A percentile compares a stretch with the other conserved stretches of the same genome.
Evolutionary conservation across 2,888 invertebrate genomes (phyloP).

Genomic region (Beris chalybata): DNA sequence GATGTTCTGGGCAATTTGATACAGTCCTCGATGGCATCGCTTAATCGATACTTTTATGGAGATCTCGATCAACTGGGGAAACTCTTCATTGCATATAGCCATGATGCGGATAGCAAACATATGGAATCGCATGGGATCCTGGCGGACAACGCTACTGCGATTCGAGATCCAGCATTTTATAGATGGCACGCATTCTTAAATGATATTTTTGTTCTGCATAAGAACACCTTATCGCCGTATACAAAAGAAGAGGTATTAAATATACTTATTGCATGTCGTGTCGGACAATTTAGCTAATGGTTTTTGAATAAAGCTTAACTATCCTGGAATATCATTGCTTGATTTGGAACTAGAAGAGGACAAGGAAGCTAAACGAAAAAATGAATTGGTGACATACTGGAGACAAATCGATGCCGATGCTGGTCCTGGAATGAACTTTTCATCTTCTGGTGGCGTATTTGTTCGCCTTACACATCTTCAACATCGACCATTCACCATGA

Average conservation of each 20-base stretch:
- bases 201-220: slow-evolving; percentile 50
- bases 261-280: slow-evolving; percentile 15
- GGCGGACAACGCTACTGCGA: slow-evolving; percentile 50
- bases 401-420: slow-evolving; percentile 49
- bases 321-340: slow-evolving; percentile 30
- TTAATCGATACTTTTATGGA: slow-evolving; percentile 68
- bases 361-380: slow-evolving; percentile 44
- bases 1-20: slow-evolving; percentile 74
- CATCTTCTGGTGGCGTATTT: slow-evolving; percentile 41
- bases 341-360: slow-evolving; percentile 35
- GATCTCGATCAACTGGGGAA: slow-evolving; percentile 78
- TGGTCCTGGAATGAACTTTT: slow-evolving; percentile 51
- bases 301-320: slow-evolving; percentile 47
- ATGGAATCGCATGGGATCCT: slow-evolving; percentile 50
- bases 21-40: slow-evolving; percentile 67
- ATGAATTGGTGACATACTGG: slow-evolving; percentile 47
- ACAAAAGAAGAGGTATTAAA: slow-evolving; percentile 57
- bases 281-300: slow-evolving; percentile 53
- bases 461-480: slow-evolving; percentile 28
- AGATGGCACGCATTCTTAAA: slow-evolving; percentile 53
- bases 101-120: slow-evolving; percentile 57
- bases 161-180: slow-evolving; percentile 54
- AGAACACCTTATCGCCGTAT: slow-evolving; percentile 47
- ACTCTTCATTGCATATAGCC: slow-evolving; percentile 68
- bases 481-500: slow-evolving; percentile 23